Conservation (phyloP, 2,888 invertebrate genomes). For the Zygogramma bicolorata region DNA sequence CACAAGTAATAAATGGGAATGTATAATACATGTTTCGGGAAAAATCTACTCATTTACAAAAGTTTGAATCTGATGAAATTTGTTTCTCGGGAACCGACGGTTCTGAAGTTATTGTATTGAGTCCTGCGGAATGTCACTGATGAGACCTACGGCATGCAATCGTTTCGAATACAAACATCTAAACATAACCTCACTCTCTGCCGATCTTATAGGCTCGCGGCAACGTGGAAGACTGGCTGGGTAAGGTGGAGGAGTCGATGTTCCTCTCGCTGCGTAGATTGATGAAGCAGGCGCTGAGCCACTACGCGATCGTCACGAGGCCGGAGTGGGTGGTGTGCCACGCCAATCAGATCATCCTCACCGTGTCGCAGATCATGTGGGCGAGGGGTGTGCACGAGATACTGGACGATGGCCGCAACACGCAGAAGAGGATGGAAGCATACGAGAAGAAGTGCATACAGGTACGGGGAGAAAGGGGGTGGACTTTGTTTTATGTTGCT, state of each 20-base stretch:
- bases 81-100: too few relatives aligned
- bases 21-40: too few relatives aligned
- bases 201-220: constrained; percentile 74
- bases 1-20: too few relatives aligned
- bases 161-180: too few relatives aligned
- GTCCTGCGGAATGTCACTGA: too few relatives aligned
- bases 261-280: constrained; percentile 80
- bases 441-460: constrained; percentile 79
- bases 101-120: too few relatives aligned
- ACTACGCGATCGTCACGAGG: constrained; percentile 74
- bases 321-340: constrained; percentile 81
- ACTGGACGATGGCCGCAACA: constrained; percentile 70
- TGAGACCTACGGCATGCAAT: too few relatives aligned
- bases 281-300: constrained; percentile 80
- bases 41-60: too few relatives aligned
- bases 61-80: too few relatives aligned
- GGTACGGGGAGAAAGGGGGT: too few relatives aligned
- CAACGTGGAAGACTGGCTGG: constrained; percentile 92
- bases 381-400: constrained; percentile 82
- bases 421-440: constrained; percentile 71
- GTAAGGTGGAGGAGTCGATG: constrained; percentile 93
- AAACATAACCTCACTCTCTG: too few relatives aligned
- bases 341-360: constrained; percentile 84
- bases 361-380: constrained; percentile 93
- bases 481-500: too few relatives aligned